A percentile compares a stretch with the other conserved stretches of the same genome.
Evolutionary conservation across 2,113 vertebrate species (phyloP).

Genomic region (Myrmophylax atrothorax): DNA sequence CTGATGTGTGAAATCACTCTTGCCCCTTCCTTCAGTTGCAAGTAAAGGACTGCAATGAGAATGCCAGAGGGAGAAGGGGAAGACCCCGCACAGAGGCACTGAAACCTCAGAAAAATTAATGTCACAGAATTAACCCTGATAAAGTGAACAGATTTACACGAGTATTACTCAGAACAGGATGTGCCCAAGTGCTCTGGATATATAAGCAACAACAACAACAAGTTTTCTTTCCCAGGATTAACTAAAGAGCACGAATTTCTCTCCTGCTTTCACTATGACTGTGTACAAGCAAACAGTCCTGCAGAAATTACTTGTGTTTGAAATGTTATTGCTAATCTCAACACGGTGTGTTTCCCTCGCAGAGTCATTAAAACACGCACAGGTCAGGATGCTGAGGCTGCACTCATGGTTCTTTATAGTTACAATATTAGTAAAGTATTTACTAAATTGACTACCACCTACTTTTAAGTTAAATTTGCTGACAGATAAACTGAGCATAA

Average conservation of each 20-base stretch:
- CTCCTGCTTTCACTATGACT: constrained; percentile 43
- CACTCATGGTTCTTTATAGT: neutral
- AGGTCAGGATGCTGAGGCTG: constrained; percentile 28
- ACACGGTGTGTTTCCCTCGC: neutral
- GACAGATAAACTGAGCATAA: constrained; percentile 66
- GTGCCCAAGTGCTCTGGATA: neutral
- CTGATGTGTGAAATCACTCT: neutral
- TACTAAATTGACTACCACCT: constrained; percentile 64
- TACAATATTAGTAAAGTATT: constrained; percentile 64
- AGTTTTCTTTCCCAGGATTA: constrained; percentile 36
- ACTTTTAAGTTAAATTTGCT: constrained; percentile 67
- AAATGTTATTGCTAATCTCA: constrained; percentile 39
- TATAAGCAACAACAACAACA: neutral
- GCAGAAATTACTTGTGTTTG: constrained; percentile 47
- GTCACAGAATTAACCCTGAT: neutral
- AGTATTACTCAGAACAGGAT: neutral
- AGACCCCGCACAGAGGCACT: neutral
- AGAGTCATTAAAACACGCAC: neutral
- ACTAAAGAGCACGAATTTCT: neutral
- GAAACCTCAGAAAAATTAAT: neutral
- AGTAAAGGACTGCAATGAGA: neutral
- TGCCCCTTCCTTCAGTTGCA: neutral
- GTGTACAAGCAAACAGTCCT: neutral
- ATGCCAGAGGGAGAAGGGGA: neutral
- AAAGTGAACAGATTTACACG: neutral